A percentile compares a stretch with the other conserved stretches of the same genome.
phyloP scores from a whole-genome alignment of 2,888 invertebrate genomes.

The Macrosiphum euphorbiae region DNA sequence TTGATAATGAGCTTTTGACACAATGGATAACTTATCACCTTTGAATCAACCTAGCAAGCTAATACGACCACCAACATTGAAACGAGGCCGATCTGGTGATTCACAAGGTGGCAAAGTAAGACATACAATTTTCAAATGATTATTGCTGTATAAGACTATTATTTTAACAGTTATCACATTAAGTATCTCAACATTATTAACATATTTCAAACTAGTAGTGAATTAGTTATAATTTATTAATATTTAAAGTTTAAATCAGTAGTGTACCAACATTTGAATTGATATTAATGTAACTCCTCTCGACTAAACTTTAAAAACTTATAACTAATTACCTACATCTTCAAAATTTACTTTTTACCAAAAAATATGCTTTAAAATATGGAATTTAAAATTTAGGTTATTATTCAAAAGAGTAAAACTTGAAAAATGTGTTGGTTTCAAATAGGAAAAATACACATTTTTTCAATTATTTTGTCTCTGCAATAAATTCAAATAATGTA shows the following conservation, averaged over 20 bases:
- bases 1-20: conserved; percentile 52
- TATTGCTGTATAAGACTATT: neutral
- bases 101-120: conserved; percentile 51
- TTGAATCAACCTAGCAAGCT: conserved; percentile 40
- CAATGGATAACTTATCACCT: conserved; percentile 39
- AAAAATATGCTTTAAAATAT: neutral
- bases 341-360: neutral
- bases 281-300: neutral
- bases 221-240: neutral
- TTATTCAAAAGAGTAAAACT: neutral
- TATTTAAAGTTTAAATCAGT: neutral
- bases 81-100: conserved; percentile 34
- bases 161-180: neutral
- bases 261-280: neutral
- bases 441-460: no score
- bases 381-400: neutral
- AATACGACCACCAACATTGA: conserved; percentile 43
- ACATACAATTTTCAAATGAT: neutral
- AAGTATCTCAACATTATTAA: neutral
- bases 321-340: neutral
- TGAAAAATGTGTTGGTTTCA: no score
- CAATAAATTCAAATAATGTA: neutral
- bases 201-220: neutral
- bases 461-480: no score
- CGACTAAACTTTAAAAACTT: neutral